A percentile compares a stretch with the other conserved stretches of the same genome.
phyloP scores from a whole-genome alignment of 1,140 invertebrate genomes.

The Colletes latitarsis region DNA sequence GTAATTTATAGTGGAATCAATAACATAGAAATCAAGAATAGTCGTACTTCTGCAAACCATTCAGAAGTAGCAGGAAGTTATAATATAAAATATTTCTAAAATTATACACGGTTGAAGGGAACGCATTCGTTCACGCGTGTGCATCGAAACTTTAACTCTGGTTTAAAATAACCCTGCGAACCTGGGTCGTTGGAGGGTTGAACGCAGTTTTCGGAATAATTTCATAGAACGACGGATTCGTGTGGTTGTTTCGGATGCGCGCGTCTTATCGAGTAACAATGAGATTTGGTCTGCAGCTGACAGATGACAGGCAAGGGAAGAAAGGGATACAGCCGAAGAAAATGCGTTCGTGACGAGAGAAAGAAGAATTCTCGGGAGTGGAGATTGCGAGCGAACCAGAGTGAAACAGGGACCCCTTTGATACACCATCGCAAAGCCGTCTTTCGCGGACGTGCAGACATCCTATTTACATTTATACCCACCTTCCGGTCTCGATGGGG shows the following conservation, averaged over 20 bases:
- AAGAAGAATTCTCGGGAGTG: slow-evolving; percentile 42
- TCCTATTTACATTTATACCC: slow-evolving; percentile 78
- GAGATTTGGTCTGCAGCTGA: slow-evolving; percentile 48
- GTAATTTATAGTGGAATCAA: too few species aligned
- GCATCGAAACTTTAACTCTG: too few species aligned
- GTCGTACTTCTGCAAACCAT: too few species aligned
- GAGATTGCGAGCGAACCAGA: slow-evolving; percentile 57
- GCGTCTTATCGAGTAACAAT: slow-evolving; percentile 35
- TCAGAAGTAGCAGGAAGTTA: too few species aligned
- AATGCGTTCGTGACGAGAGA: slow-evolving; percentile 31
- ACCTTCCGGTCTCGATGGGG: slow-evolving; percentile 63
- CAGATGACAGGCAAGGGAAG: slow-evolving; percentile 35
- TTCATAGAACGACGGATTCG: slow-evolving; percentile 1
- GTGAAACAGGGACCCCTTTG: slow-evolving; percentile 66
- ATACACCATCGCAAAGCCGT: slow-evolving; percentile 71
- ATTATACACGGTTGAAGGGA: too few species aligned
- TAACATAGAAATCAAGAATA: too few species aligned
- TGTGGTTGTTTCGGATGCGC: not conserved
- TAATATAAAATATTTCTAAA: too few species aligned
- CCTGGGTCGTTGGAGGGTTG: not conserved
- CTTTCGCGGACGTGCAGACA: slow-evolving; percentile 71
- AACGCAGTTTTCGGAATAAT: not conserved
- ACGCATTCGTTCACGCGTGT: too few species aligned
- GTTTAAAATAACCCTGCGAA: too few species aligned
- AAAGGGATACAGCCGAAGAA: slow-evolving; percentile 18